Conservation (phyloP, 2,113 vertebrate species). For the Tenrec ecaudatus region DNA sequence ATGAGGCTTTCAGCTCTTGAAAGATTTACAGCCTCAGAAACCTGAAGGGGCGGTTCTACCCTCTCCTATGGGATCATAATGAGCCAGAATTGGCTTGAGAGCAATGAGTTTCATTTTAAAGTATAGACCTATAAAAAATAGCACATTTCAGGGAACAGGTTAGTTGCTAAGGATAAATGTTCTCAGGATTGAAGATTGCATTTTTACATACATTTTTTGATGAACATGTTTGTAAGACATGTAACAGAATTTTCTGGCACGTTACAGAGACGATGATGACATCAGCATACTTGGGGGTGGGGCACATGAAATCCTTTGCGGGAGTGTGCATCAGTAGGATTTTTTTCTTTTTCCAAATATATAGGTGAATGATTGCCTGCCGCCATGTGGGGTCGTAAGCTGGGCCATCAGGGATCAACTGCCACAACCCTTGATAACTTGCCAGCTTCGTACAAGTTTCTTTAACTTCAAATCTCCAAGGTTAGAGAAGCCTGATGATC, state of each 20-base stretch:
- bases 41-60: no score
- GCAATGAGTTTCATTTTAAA: no score
- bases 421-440: neutral
- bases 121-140: no score
- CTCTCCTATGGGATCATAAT: no score
- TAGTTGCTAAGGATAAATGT: conserved; percentile 35
- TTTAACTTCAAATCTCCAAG: conserved; percentile 57
- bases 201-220: conserved; percentile 28
- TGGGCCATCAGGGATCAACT: conserved; percentile 36
- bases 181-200: neutral
- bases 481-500: neutral
- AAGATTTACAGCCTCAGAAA: no score
- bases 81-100: no score
- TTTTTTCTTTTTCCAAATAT: neutral
- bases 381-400: neutral
- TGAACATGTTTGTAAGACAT: conserved; percentile 49
- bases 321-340: conserved; percentile 30
- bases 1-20: no score
- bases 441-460: conserved; percentile 37
- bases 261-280: conserved; percentile 16
- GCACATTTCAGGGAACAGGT: conserved; percentile 37
- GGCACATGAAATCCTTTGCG: conserved; percentile 15
- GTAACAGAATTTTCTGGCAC: conserved; percentile 19
- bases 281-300: neutral
- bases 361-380: neutral